These are phyloP conservation scores for Odontocerum albicorne DNA, from an alignment of 2,888 invertebrate species.

Conservation along the genomic window DNA sequence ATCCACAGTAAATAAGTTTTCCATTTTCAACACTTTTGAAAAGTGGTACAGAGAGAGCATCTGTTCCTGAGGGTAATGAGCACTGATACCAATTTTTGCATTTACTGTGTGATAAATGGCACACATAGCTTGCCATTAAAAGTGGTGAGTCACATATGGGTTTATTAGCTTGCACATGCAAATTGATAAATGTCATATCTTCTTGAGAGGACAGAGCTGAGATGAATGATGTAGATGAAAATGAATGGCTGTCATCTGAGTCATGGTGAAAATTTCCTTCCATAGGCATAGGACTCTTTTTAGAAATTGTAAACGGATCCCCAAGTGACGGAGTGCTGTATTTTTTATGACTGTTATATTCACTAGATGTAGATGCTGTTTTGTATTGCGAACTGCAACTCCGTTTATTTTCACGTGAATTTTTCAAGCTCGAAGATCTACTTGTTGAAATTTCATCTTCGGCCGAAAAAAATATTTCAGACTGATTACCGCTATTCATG, in stretches of 20 bases:
- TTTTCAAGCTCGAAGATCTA: conserved; percentile 67
- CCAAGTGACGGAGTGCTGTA: conserved; percentile 31
- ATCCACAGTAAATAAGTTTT: conserved; percentile 73
- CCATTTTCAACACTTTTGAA: conserved; percentile 78
- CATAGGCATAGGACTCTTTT: conserved; percentile 35
- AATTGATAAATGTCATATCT: conserved; percentile 87
- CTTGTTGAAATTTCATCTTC: conserved; percentile 83
- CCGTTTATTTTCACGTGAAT: conserved; percentile 57
- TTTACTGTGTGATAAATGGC: conserved; percentile 83
- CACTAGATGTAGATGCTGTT: conserved; percentile 57
- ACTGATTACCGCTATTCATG: conserved; percentile 86
- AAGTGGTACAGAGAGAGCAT: conserved; percentile 78
- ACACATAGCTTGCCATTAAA: conserved; percentile 92
- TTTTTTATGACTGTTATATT: conserved; percentile 28
- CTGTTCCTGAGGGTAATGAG: conserved; percentile 70
- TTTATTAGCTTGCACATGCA: conserved; percentile 90
- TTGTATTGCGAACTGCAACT: conserved; percentile 55
- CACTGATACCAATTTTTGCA: conserved; percentile 78
- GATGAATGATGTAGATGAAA: conserved; percentile 83
- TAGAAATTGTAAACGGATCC: conserved; percentile 24
- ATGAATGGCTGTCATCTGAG: conserved; percentile 67
- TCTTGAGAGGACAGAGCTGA: conserved; percentile 93
- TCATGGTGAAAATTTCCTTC: conserved; percentile 43
- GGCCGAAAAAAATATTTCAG: conserved; percentile 91
- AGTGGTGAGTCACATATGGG: conserved; percentile 93